These are phyloP conservation scores for Chaenocephalus aceratus DNA, from an alignment of 2,113 vertebrate species.

Conservation along the genomic window DNA sequence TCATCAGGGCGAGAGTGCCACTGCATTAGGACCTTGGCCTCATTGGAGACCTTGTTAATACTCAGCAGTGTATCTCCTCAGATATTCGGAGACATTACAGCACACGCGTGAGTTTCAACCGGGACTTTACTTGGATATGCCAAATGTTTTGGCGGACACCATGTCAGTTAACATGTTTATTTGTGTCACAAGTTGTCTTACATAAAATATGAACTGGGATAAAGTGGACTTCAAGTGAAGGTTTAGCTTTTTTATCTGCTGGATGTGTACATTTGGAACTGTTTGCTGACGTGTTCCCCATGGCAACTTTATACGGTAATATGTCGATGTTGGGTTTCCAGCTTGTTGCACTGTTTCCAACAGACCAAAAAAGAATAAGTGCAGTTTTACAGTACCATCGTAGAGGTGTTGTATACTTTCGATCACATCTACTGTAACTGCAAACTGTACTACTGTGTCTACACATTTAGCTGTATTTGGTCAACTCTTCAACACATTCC, in stretches of 20 bases:
- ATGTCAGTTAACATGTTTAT: not conserved
- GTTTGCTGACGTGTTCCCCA: no score
- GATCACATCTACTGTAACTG: no score
- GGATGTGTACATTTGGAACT: not conserved
- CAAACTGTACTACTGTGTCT: no score
- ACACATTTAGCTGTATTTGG: no score
- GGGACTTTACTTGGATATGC: not conserved
- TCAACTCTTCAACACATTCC: no score
- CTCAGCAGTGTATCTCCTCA: conserved; percentile 25
- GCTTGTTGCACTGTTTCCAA: not conserved
- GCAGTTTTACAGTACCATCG: not conserved
- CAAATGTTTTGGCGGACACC: not conserved
- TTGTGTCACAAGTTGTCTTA: not conserved
- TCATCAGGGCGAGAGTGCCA: conserved; percentile 77
- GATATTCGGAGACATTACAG: conserved; percentile 20
- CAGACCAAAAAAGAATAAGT: not conserved
- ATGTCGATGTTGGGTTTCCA: not conserved
- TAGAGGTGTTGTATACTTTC: not conserved
- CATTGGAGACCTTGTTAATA: conserved; percentile 70
- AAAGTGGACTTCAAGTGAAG: no score
- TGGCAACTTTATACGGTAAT: no score
- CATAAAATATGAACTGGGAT: no score
- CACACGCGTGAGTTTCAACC: not conserved
- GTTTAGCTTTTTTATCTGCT: not conserved
- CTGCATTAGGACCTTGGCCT: conserved; percentile 72